Base-by-base conservation (phyloP, 2,113 vertebrate species). In the Danionella cerebrum region DNA sequence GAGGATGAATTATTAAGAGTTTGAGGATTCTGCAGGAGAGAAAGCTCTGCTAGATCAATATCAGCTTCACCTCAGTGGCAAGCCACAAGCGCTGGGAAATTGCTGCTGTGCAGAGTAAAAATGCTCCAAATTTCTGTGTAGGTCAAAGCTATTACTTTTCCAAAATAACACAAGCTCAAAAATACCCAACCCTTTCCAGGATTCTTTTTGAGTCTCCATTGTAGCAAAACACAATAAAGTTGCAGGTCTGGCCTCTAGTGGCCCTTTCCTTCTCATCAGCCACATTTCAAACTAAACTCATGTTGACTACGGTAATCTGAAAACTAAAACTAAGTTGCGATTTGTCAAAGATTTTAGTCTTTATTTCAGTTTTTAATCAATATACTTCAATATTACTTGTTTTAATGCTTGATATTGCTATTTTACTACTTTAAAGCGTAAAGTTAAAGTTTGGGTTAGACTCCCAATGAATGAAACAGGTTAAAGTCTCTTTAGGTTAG, bases 81-180 rank as follows among this genome's bases (percentile, higher is more conserved):
- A 18, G 13, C 7, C 1, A 57, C 58, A 25, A 33, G 25, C 19
- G 4, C 9, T 47, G 38, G 44, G 16, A 64, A 55, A 52, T 14
- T 68, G 22, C 33, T 42, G 58, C 9, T 41, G 24, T 63, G 48
- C 48, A 48, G 50, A 57, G 48, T 42, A 53, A 33, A 53, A 63
- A 63, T 35, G 42, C 44, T 53, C 44, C 44, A 6, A 18, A 68
- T 64, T 50, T 63, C 29, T 29, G 29, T 67, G 21, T 24, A 63
- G 58, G 71, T 63, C 57, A 68, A 68, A 73, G 16, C 48, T 6
- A 48, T 63, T 68, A 63, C 33, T 29, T 27, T 57, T 54, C 7
- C 57, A 55, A 39, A 55, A 59, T 10, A 25, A 31, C 4, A 21
- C 3, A 35, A 14, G 9, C 33, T 25, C 22, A 24, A 19, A 19